Evolutionary conservation across 2,797 vertebrate genomes (phyloP).

Genomic region (Chloroceryle amazona): DNA sequence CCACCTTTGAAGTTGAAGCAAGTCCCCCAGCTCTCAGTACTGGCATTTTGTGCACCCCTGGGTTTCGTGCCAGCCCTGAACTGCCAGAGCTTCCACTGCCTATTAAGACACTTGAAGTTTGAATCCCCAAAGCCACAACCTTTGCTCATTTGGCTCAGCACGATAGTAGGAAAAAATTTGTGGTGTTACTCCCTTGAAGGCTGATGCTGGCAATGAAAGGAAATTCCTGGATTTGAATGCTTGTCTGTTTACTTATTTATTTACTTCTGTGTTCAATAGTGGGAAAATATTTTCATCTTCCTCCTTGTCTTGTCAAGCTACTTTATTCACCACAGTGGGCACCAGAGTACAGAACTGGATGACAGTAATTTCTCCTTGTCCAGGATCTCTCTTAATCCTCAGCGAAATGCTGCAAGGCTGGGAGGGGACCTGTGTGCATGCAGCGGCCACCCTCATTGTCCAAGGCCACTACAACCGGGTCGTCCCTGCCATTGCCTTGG

Average conservation of each 20-base stretch:
- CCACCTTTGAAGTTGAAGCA: neutral
- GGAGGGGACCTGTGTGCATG: neutral
- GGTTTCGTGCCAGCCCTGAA: neutral
- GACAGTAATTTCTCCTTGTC: neutral
- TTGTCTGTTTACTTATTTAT: slow-evolving; percentile 60
- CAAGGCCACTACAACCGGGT: neutral
- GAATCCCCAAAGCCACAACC: neutral
- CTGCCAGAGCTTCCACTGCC: neutral
- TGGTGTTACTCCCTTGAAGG: slow-evolving; percentile 43
- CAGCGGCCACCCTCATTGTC: neutral
- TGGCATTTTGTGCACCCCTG: neutral
- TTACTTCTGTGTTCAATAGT: slow-evolving; percentile 36
- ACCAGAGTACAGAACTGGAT: neutral
- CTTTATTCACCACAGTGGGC: slow-evolving; percentile 14
- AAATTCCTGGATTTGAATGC: slow-evolving; percentile 53
- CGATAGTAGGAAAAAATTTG: slow-evolving; percentile 32
- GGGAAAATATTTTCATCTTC: slow-evolving; percentile 56
- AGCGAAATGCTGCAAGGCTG: neutral
- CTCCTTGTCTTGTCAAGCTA: slow-evolving; percentile 49
- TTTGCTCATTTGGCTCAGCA: slow-evolving; percentile 37
- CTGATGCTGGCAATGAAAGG: slow-evolving; percentile 26
- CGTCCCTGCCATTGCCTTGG: neutral
- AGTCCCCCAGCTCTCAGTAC: neutral
- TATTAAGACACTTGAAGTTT: neutral
- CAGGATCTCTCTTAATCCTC: neutral